Evolutionary conservation across 1,140 invertebrate species (phyloP).

Genomic region (Dinothrombium tinctorium): DNA sequence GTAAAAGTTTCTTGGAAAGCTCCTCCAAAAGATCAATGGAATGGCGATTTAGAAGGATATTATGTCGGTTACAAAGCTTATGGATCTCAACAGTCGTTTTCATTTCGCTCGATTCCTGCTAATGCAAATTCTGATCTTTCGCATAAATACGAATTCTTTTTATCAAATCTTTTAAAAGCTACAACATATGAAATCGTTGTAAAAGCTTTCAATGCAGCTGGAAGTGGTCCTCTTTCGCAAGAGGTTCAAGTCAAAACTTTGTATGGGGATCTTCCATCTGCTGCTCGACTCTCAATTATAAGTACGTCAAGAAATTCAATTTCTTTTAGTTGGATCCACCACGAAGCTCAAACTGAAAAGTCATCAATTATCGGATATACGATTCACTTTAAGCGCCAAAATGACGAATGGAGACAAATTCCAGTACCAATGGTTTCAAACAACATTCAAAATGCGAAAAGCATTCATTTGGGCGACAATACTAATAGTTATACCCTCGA

Average conservation of each 20-base stretch:
- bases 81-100: neutral
- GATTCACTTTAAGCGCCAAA: conserved; percentile 11
- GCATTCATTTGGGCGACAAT: neutral
- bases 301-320: neutral
- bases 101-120: conserved; percentile 25
- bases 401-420: conserved; percentile 11
- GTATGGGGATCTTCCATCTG: conserved; percentile 15
- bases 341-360: neutral
- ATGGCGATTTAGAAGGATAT: conserved; percentile 70
- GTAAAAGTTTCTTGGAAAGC: conserved; percentile 82
- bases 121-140: neutral
- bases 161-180: conserved; percentile 14
- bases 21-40: conserved; percentile 63
- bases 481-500: neutral
- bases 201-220: conserved; percentile 16
- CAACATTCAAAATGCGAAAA: neutral
- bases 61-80: conserved; percentile 51
- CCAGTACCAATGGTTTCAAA: conserved; percentile 7
- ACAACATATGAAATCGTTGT: conserved; percentile 17
- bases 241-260: conserved; percentile 14
- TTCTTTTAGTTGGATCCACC: neutral
- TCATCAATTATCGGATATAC: conserved; percentile 5
- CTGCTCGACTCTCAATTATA: conserved; percentile 6
- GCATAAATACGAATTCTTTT: conserved; percentile 13
- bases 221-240: conserved; percentile 16